Conservation (phyloP, 2,797 vertebrate species). For the Coregonus sp. region DNA sequence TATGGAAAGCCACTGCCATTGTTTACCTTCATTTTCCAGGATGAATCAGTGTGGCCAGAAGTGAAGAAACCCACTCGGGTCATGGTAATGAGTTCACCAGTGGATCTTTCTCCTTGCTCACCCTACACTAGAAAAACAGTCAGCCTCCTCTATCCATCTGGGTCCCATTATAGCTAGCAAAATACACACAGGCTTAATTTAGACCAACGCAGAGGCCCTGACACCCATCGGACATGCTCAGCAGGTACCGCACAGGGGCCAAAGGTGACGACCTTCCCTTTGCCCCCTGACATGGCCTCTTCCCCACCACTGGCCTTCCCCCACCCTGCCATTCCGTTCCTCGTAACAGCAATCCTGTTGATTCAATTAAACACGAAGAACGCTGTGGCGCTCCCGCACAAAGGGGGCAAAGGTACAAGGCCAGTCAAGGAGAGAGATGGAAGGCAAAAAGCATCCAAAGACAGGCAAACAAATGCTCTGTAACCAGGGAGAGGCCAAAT, state of each 20-base stretch:
- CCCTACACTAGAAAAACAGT: neutral
- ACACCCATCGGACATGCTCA: constrained; percentile 49
- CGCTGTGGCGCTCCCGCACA: constrained; percentile 22
- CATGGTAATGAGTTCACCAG: constrained; percentile 15
- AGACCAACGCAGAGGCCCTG: constrained; percentile 25
- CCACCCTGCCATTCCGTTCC: constrained; percentile 21
- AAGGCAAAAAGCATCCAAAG: neutral
- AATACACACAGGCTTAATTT: constrained; percentile 44
- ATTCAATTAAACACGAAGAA: constrained; percentile 45
- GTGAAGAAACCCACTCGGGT: neutral
- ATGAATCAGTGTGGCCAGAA: neutral
- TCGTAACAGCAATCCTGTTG: constrained; percentile 44
- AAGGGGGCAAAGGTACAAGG: constrained; percentile 8
- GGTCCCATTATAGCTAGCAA: constrained; percentile 37
- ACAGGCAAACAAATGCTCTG: constrained; percentile 27
- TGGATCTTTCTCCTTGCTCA: constrained; percentile 19
- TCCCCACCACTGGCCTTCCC: constrained; percentile 9
- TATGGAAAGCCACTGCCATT: neutral
- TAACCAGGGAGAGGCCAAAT: constrained; percentile 39
- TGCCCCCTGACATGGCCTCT: constrained; percentile 21
- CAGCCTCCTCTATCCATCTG: constrained; percentile 41
- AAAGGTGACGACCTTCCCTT: constrained; percentile 39
- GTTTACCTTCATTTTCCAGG: neutral
- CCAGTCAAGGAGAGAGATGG: neutral
- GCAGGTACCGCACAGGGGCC: constrained; percentile 55